Evolutionary conservation across 2,797 vertebrate species (phyloP).

Genomic region (Acipenser oxyrinchus): DNA sequence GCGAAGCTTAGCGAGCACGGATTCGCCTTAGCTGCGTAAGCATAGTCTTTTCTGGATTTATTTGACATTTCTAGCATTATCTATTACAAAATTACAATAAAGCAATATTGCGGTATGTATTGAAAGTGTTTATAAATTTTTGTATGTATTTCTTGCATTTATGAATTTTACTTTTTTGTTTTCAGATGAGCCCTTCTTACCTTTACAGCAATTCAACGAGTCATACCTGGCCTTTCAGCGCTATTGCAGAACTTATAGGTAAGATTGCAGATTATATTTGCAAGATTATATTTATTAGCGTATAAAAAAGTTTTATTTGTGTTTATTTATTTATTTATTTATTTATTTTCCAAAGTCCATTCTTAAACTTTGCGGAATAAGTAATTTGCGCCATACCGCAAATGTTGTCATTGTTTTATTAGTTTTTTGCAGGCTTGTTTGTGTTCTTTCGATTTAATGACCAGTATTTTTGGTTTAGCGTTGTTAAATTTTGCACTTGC

Average conservation of each 20-base stretch:
- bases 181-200: slow-evolving; percentile 67
- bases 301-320: no score
- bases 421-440: no score
- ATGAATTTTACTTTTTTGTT: slow-evolving; percentile 2
- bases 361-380: no score
- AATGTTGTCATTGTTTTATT: no score
- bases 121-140: background rate
- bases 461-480: no score
- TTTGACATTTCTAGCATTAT: no score
- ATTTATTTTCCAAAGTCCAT: no score
- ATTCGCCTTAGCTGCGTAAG: slow-evolving; percentile 67
- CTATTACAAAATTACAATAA: background rate
- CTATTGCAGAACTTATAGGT: slow-evolving; percentile 70
- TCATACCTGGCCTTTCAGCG: slow-evolving; percentile 72
- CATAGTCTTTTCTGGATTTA: slow-evolving; percentile 15
- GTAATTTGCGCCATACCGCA: no score
- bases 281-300: no score
- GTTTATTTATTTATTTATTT: no score
- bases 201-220: slow-evolving; percentile 72
- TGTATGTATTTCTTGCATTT: background rate
- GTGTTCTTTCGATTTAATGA: no score
- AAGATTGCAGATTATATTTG: slow-evolving; percentile 11
- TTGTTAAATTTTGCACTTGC: no score
- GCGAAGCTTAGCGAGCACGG: slow-evolving; percentile 60
- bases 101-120: background rate